These are phyloP conservation scores for Thera obeliscata DNA, from an alignment of 2,888 invertebrate species.

Conservation along the genomic window DNA sequence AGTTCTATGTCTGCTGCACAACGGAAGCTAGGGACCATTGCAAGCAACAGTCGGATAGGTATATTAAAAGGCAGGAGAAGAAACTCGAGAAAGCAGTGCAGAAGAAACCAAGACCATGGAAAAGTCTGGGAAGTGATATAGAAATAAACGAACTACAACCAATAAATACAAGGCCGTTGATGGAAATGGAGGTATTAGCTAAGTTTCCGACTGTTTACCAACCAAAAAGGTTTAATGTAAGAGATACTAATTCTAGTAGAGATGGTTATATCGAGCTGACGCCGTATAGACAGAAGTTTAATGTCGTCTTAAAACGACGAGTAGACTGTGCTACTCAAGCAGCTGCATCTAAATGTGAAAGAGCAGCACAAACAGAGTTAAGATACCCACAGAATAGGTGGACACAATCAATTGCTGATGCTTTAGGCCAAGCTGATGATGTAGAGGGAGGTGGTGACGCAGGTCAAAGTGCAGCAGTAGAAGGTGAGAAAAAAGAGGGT, in stretches of 20 bases:
- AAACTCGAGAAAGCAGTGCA: slow-evolving; percentile 83
- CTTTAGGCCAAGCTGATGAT: slow-evolving; percentile 58
- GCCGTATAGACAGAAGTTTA: slow-evolving; percentile 83
- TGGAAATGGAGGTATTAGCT: slow-evolving; percentile 88
- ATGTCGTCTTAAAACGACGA: slow-evolving; percentile 82
- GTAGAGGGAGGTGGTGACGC: slow-evolving; percentile 64
- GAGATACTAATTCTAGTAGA: slow-evolving; percentile 83
- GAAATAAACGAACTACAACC: slow-evolving; percentile 85
- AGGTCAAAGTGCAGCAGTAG: slow-evolving; percentile 44
- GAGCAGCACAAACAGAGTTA: slow-evolving; percentile 87
- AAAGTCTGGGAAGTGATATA: slow-evolving; percentile 86
- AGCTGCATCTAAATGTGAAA: slow-evolving; percentile 71
- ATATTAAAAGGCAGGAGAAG: slow-evolving; percentile 84
- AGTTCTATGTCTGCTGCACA: slow-evolving; percentile 88
- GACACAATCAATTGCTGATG: slow-evolving; percentile 86
- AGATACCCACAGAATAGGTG: slow-evolving; percentile 88
- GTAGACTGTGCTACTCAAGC: slow-evolving; percentile 85
- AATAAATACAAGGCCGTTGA: slow-evolving; percentile 82
- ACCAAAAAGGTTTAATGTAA: slow-evolving; percentile 77
- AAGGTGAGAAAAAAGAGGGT: slow-evolving; percentile 39
- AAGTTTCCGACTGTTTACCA: slow-evolving; percentile 83
- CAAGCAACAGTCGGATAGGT: slow-evolving; percentile 75
- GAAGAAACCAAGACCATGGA: slow-evolving; percentile 85
- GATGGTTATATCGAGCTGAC: slow-evolving; percentile 89
- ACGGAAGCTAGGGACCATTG: slow-evolving; percentile 82